A percentile compares a stretch with the other conserved stretches of the same genome.
Conservation (phyloP, 2,888 invertebrate species). For the Philhelius pedissequus region DNA sequence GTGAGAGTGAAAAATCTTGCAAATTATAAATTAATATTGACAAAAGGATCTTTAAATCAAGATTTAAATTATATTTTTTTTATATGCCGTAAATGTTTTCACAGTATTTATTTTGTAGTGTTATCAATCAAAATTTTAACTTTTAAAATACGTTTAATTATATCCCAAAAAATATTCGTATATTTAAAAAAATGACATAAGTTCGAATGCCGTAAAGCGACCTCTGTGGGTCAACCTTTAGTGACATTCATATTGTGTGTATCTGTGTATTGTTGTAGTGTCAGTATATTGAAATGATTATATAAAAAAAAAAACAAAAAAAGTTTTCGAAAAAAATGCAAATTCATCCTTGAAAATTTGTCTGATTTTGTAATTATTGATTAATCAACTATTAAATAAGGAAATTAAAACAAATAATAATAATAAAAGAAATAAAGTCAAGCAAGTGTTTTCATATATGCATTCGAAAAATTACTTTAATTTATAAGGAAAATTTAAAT, state of each 20-base stretch:
- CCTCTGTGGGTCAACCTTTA: neutral
- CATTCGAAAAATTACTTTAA: slow-evolving; percentile 57
- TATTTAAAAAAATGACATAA: neutral
- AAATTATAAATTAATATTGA: too few relatives aligned
- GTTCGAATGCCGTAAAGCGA: too few relatives aligned
- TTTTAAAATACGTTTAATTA: too few relatives aligned
- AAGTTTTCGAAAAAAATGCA: slow-evolving; percentile 71
- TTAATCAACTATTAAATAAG: slow-evolving; percentile 33
- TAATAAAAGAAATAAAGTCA: slow-evolving; percentile 48
- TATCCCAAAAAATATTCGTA: too few relatives aligned
- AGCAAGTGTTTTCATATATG: slow-evolving; percentile 63
- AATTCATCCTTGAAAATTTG: slow-evolving; percentile 69
- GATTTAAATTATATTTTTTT: too few relatives aligned
- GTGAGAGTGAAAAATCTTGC: too few relatives aligned
- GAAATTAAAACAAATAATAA: slow-evolving; percentile 22
- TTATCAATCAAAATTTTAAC: too few relatives aligned
- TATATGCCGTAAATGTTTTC: too few relatives aligned
- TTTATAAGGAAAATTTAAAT: slow-evolving; percentile 22
- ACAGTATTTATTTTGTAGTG: too few relatives aligned
- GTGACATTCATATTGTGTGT: slow-evolving; percentile 37
- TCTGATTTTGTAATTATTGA: slow-evolving; percentile 43
- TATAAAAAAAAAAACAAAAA: slow-evolving; percentile 68
- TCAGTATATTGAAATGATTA: slow-evolving; percentile 66
- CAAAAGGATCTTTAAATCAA: too few relatives aligned
- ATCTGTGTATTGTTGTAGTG: slow-evolving; percentile 35